These are phyloP conservation scores for Baronia brevicornis DNA, from an alignment of 2,888 invertebrate genomes.

Conservation along the genomic window DNA sequence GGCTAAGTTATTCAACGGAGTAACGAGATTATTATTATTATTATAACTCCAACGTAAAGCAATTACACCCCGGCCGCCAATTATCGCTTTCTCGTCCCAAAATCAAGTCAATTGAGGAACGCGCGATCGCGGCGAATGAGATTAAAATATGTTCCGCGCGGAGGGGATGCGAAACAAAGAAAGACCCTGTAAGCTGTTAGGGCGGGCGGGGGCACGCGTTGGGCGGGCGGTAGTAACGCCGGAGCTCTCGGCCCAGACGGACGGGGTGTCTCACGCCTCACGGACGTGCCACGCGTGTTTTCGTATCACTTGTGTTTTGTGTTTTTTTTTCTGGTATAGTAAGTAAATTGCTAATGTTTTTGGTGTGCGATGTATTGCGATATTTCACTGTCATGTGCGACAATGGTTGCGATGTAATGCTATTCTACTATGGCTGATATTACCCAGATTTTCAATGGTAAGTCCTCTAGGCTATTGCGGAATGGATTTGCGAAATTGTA, in stretches of 20 bases:
- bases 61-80: conserved; percentile 21
- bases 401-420: conserved; percentile 11
- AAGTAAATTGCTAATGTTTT: conserved; percentile 9
- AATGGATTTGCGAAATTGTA: conserved; percentile 10
- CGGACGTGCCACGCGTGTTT: conserved; percentile 18
- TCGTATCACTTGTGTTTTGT: conserved; percentile 38
- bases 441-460: conserved; percentile 20
- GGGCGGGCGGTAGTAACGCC: conserved; percentile 56
- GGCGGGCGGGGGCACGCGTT: conserved; percentile 55
- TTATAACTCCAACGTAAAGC: conserved; percentile 16
- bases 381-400: conserved; percentile 24
- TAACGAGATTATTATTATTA: too few relatives aligned
- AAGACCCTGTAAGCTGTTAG: conserved; percentile 50
- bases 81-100: conserved; percentile 23
- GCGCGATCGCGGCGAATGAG: conserved; percentile 49
- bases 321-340: conserved; percentile 11
- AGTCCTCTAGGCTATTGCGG: conserved; percentile 12
- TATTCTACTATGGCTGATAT: conserved; percentile 16
- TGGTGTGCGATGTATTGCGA: conserved; percentile 26
- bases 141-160: conserved; percentile 53
- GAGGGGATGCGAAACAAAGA: conserved; percentile 68
- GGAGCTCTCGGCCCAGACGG: conserved; percentile 43
- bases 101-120: conserved; percentile 52
- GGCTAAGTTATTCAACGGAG: too few relatives aligned
- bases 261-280: conserved; percentile 25